Percentiles rank a stretch among this genome's conserved stretches.
These are phyloP conservation scores for Aleiodes leptofemur DNA, from an alignment of 2,888 invertebrate genomes.

Conservation along the genomic window DNA sequence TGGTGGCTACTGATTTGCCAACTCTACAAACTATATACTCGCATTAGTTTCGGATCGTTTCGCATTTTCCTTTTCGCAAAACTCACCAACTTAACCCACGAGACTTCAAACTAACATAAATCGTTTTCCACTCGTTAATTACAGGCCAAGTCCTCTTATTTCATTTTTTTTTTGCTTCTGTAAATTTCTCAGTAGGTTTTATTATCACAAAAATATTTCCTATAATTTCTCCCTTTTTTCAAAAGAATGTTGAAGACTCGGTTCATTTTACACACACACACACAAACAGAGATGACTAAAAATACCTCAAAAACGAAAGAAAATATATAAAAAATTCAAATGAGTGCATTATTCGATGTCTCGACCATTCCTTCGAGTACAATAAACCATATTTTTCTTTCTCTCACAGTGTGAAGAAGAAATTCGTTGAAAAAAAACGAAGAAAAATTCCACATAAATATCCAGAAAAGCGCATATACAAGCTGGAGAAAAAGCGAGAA, in stretches of 20 bases:
- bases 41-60: constrained; percentile 40
- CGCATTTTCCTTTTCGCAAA: constrained; percentile 15
- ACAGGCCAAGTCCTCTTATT: neutral
- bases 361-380: neutral
- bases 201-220: constrained; percentile 16
- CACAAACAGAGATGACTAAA: neutral
- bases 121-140: constrained; percentile 37
- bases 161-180: neutral
- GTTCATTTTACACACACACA: too few relatives aligned
- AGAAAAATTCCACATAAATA: too few relatives aligned
- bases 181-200: neutral
- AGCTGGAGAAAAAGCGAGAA: too few relatives aligned
- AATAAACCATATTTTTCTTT: constrained; percentile 6
- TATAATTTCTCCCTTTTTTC: neutral
- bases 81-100: neutral
- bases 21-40: constrained; percentile 22
- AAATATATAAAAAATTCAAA: constrained; percentile 11
- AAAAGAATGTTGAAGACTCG: too few relatives aligned
- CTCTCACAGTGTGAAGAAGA: neutral
- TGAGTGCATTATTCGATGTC: neutral
- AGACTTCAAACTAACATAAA: constrained; percentile 11
- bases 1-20: constrained; percentile 25
- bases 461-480: too few relatives aligned
- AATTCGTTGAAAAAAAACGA: neutral
- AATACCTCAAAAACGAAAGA: neutral